A percentile compares a stretch with the other conserved stretches of the same genome.
phyloP scores from a whole-genome alignment of 2,888 invertebrate genomes.

The Dichetophora obliterata region DNA sequence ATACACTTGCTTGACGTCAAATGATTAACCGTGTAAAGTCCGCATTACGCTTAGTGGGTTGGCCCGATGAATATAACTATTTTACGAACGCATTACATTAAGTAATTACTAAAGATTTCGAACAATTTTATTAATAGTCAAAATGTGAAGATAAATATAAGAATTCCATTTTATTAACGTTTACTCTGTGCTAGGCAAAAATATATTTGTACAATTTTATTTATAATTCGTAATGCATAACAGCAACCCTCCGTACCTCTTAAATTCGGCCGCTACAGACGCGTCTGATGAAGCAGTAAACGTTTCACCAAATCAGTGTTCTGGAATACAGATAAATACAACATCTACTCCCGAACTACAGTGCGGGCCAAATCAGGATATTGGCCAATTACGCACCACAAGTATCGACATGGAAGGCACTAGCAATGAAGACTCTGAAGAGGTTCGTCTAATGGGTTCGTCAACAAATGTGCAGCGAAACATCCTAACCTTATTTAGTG shows the following conservation, averaged over 20 bases:
- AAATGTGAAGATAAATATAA: neutral
- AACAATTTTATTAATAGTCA: neutral
- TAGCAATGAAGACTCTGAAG: conserved; percentile 19
- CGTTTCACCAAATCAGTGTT: neutral
- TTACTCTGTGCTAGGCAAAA: too few relatives aligned
- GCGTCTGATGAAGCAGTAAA: neutral
- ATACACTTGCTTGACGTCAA: too few relatives aligned
- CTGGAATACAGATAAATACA: conserved; percentile 12
- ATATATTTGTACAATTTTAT: neutral
- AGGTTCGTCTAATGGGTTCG: neutral
- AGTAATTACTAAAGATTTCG: too few relatives aligned
- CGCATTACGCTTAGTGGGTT: too few relatives aligned
- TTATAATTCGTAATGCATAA: conserved; percentile 41
- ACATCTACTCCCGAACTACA: neutral
- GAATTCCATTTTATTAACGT: neutral
- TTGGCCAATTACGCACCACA: conserved; percentile 40
- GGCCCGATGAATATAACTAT: too few relatives aligned
- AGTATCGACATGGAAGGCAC: conserved; percentile 56
- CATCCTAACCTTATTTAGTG: conserved; percentile 54
- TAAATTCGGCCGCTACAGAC: conserved; percentile 27
- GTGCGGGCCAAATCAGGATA: neutral
- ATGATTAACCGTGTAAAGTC: too few relatives aligned
- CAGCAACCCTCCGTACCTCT: conserved; percentile 26
- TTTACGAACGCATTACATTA: too few relatives aligned
- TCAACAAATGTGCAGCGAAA: conserved; percentile 49